A percentile compares a stretch with the other conserved stretches of the same genome.
These are phyloP conservation scores for Acanthurus tractus DNA, from an alignment of 2,797 vertebrate species.

Conservation along the genomic window DNA sequence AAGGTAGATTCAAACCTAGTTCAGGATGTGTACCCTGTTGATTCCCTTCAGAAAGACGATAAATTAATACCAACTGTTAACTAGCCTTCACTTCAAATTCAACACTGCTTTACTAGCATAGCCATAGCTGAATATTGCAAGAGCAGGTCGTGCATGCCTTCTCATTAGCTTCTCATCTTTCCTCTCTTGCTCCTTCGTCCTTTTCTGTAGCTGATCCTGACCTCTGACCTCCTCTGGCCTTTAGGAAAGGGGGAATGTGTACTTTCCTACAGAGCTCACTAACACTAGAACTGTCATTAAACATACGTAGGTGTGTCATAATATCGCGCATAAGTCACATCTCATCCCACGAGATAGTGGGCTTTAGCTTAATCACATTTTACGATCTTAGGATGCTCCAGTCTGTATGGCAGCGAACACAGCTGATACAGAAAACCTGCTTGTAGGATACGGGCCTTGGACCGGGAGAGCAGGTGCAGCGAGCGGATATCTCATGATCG, in stretches of 20 bases:
- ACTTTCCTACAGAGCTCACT: constrained; percentile 16
- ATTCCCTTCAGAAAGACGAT: background rate
- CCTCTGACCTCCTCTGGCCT: constrained; percentile 45
- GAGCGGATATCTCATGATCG: constrained; percentile 37
- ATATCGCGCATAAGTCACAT: background rate
- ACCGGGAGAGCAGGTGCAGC: constrained; percentile 60
- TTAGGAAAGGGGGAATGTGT: background rate
- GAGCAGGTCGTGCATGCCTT: background rate
- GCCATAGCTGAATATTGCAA: background rate
- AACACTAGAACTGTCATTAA: background rate
- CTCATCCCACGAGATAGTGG: background rate
- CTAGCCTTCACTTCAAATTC: background rate
- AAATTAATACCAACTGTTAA: background rate
- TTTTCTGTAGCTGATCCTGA: constrained; percentile 19
- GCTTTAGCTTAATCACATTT: background rate
- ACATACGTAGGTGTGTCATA: background rate
- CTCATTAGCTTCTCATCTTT: background rate
- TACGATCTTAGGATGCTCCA: background rate
- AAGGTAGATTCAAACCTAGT: background rate
- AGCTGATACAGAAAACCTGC: constrained; percentile 48
- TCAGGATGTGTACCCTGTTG: background rate
- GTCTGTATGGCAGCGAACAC: constrained; percentile 29
- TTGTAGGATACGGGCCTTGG: constrained; percentile 54
- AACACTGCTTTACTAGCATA: background rate
- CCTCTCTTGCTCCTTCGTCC: background rate